Evolutionary conservation across 2,113 vertebrate species (phyloP), one percentile per base, ranked within the genome.

Genomic region (Podilymbus podiceps): DNA sequence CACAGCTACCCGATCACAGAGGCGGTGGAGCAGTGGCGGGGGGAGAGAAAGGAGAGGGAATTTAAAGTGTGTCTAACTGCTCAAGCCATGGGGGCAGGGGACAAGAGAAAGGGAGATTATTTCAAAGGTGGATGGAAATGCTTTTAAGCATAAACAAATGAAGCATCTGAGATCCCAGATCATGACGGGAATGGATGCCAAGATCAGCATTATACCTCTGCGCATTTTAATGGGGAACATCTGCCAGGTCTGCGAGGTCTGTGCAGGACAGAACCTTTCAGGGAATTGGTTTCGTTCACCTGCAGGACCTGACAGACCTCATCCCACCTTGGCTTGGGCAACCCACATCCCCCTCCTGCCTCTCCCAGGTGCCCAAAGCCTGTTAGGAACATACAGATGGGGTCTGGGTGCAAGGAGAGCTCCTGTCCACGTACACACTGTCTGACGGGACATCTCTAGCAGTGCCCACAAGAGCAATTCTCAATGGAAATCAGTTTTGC

Each of bases 361-460:
- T 33, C 30, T 30, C n/a, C 58, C 42, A 21, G 46, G 9, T 60
- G 30, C 35, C 46, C 56, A 50, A 11, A 14, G 35, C 67, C 50
- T 22, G 30, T 21, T 53, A 72, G 68, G 13, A 66, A 40, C 35
- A 49, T 8, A 19, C 4, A 8, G 24, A 11, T 1, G 8, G 9
- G 16, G 8, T 53, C 23, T 33, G 56, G 17, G 50, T 50, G 40
- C n/a, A n/a, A 55, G 35, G 31, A 53, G 12, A 58, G 23, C 33
- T 24, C 4, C 0, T n/a, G 50, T 20, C 30, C 40, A 27, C 2
- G 0, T 21, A 15, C 2, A 0, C 7, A 2, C 33, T 49, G 12
- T 30, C 30, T 25, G 46, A 12, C 55, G 66, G 44, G 31, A 20
- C 1, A 1, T 21, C 20, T 88, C 46, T 73, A 79, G 56, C 50